These are phyloP conservation scores for Trichonephila inaurata DNA, from an alignment of 1,140 invertebrate species.

Conservation along the genomic window DNA sequence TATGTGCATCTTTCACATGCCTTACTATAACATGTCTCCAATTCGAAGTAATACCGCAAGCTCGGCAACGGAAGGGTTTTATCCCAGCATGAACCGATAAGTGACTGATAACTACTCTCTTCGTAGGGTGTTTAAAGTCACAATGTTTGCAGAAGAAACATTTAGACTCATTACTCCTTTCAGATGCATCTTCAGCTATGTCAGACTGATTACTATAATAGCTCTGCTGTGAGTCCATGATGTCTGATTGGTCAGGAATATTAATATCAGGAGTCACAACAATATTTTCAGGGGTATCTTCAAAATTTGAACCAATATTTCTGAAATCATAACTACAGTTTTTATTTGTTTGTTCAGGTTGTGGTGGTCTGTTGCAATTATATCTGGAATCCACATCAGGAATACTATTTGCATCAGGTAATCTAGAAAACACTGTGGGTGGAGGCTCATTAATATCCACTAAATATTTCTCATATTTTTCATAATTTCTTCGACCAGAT, in stretches of 20 bases:
- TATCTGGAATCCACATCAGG: constrained; percentile 18
- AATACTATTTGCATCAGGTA: neutral
- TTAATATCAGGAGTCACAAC: constrained; percentile 77
- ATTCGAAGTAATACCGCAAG: constrained; percentile 88
- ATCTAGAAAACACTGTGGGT: neutral
- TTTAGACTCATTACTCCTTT: constrained; percentile 76
- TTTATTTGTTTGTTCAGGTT: constrained; percentile 28
- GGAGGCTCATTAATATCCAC: constrained; percentile 64
- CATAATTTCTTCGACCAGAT: constrained; percentile 93
- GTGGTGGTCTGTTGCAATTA: neutral
- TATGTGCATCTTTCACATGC: constrained; percentile 74
- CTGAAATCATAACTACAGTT: constrained; percentile 65
- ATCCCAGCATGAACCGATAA: constrained; percentile 76
- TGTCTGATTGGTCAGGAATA: constrained; percentile 76
- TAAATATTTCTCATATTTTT: constrained; percentile 89
- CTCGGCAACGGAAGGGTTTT: constrained; percentile 86
- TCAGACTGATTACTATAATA: constrained; percentile 74
- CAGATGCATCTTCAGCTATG: neutral
- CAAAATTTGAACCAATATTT: constrained; percentile 71
- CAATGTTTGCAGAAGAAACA: constrained; percentile 78
- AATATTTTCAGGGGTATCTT: constrained; percentile 77
- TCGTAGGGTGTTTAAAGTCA: constrained; percentile 84
- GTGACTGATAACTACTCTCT: constrained; percentile 85
- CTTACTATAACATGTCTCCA: constrained; percentile 88
- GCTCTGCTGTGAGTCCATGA: constrained; percentile 40